Conservation (phyloP, 2,113 vertebrate genomes). For the Microtus richardsoni region DNA sequence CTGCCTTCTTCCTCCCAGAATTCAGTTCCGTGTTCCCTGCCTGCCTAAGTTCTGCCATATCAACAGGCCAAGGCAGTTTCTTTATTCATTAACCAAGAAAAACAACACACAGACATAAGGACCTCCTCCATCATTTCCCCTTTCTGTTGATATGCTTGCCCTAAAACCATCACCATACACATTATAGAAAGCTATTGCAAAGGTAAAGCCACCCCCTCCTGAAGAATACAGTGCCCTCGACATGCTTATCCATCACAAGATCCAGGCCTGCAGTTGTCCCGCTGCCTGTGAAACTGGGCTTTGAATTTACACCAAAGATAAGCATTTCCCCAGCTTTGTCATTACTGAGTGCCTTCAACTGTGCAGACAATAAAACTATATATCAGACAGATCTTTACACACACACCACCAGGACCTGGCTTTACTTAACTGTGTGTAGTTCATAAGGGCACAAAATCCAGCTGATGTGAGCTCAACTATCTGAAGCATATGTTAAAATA, state of each 20-base stretch:
- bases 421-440: not conserved
- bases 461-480: not conserved
- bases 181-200: not conserved
- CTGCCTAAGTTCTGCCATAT: too few species aligned
- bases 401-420: not conserved
- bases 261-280: not conserved
- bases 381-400: not conserved
- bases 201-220: not conserved
- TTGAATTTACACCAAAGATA: fast-evolving
- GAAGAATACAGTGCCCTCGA: not conserved
- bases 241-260: not conserved
- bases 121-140: too few species aligned
- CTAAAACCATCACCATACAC: too few species aligned
- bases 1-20: too few species aligned
- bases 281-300: not conserved
- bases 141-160: too few species aligned
- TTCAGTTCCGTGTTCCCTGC: too few species aligned
- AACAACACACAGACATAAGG: too few species aligned
- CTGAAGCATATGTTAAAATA: not conserved
- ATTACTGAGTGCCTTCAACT: not conserved
- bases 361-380: not conserved
- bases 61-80: too few species aligned
- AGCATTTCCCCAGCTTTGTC: not conserved
- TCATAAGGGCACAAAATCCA: not conserved
- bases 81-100: too few species aligned